These are phyloP conservation scores for Physella acuta DNA, from an alignment of 1,140 invertebrate species.

Conservation along the genomic window DNA sequence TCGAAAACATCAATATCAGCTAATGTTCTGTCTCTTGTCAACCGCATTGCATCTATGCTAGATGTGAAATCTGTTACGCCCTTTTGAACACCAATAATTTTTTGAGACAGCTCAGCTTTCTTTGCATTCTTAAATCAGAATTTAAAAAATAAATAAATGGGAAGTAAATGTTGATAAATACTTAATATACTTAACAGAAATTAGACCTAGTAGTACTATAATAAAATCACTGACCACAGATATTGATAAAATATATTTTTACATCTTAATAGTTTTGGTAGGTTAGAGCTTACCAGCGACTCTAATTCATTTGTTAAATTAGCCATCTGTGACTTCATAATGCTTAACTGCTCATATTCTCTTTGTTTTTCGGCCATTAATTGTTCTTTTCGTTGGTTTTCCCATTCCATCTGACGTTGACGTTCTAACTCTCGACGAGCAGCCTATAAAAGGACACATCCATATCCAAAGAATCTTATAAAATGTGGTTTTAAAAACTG, in stretches of 20 bases:
- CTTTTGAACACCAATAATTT: slow-evolving; percentile 83
- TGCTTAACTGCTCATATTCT: slow-evolving; percentile 54
- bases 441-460: slow-evolving; percentile 53
- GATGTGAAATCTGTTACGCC: slow-evolving; percentile 90
- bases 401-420: slow-evolving; percentile 93
- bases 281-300: slow-evolving; percentile 65
- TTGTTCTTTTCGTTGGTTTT: slow-evolving; percentile 86
- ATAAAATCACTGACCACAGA: neutral
- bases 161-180: too few species aligned
- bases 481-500: neutral
- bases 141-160: too few species aligned
- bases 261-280: too few species aligned
- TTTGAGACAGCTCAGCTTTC: slow-evolving; percentile 82
- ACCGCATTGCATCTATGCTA: slow-evolving; percentile 93
- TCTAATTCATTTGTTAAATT: slow-evolving; percentile 79
- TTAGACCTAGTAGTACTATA: neutral
- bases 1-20: slow-evolving; percentile 87
- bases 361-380: slow-evolving; percentile 87
- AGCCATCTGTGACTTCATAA: slow-evolving; percentile 47
- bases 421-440: slow-evolving; percentile 86
- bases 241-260: neutral
- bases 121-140: slow-evolving; percentile 80
- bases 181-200: too few species aligned
- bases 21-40: slow-evolving; percentile 80
- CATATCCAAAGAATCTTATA: slow-evolving; percentile 22